Conservation (phyloP, 2,888 invertebrate species). For the Diaphora mendica region DNA sequence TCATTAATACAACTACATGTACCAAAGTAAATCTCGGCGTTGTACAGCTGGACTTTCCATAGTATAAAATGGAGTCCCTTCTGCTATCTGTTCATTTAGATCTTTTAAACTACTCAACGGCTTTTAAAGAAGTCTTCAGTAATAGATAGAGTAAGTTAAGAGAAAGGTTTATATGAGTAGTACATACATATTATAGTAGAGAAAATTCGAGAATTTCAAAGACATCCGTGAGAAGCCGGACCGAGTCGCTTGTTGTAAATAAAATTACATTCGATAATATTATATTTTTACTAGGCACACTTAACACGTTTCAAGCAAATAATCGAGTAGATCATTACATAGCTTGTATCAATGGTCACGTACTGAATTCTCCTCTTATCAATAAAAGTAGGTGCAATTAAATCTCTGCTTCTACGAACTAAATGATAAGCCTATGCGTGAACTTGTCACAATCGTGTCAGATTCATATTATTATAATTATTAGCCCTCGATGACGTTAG, state of each 20-base stretch:
- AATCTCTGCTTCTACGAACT: background rate
- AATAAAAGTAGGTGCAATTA: background rate
- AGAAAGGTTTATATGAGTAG: too few relatives aligned
- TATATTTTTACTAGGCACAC: background rate
- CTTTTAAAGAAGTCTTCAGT: too few relatives aligned
- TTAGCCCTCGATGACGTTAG: background rate
- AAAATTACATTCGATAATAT: background rate
- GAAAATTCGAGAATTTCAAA: too few relatives aligned
- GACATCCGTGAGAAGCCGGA: too few relatives aligned
- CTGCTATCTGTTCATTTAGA: too few relatives aligned
- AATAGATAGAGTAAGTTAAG: too few relatives aligned
- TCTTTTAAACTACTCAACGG: too few relatives aligned
- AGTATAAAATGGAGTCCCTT: too few relatives aligned
- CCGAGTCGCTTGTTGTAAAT: background rate
- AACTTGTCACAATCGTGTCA: background rate
- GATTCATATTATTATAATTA: background rate
- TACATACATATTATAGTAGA: too few relatives aligned
- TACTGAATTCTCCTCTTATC: background rate
- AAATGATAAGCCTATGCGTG: slow-evolving; percentile 1
- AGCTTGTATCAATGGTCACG: background rate
- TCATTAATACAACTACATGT: too few relatives aligned
- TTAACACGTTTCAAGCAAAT: background rate
- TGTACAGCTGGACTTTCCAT: too few relatives aligned
- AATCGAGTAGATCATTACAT: background rate
- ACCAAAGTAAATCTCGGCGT: too few relatives aligned